A percentile compares a stretch with the other conserved stretches of the same genome.
These are phyloP conservation scores for Laticauda laticaudata DNA, from an alignment of 2,113 vertebrate species.

Conservation along the genomic window DNA sequence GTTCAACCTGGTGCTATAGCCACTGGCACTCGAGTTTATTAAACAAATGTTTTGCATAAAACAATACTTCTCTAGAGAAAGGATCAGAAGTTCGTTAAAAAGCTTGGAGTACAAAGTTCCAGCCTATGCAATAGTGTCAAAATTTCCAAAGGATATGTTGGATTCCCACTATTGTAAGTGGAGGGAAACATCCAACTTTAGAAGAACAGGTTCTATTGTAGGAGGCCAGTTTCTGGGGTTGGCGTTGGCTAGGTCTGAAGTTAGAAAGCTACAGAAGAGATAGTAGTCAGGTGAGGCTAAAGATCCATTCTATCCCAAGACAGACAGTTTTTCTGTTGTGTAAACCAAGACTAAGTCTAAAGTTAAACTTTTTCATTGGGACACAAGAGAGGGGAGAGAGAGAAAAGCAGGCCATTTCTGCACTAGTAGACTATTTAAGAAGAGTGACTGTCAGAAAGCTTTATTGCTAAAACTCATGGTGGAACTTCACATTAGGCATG, in stretches of 20 bases:
- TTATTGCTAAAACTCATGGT: neutral
- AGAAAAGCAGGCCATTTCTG: neutral
- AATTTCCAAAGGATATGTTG: neutral
- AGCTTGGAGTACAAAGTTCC: neutral
- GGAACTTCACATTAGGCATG: neutral
- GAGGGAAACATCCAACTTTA: neutral
- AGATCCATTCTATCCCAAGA: neutral
- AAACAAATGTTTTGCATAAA: neutral
- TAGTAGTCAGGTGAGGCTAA: neutral
- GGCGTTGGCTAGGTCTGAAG: neutral
- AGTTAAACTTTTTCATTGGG: neutral
- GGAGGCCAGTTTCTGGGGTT: neutral
- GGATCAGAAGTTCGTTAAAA: neutral
- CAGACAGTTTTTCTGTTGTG: neutral
- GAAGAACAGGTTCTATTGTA: neutral
- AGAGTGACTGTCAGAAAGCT: neutral
- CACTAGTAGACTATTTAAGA: neutral
- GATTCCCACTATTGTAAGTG: neutral
- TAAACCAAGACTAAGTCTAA: neutral
- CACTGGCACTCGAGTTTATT: neutral
- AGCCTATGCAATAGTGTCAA: neutral
- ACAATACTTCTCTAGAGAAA: neutral
- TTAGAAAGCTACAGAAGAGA: neutral
- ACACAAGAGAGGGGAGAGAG: neutral
- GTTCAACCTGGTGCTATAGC: neutral